Evolutionary conservation across 2,888 invertebrate genomes (phyloP).

Genomic region (Agonopterix subpropinquella): DNA sequence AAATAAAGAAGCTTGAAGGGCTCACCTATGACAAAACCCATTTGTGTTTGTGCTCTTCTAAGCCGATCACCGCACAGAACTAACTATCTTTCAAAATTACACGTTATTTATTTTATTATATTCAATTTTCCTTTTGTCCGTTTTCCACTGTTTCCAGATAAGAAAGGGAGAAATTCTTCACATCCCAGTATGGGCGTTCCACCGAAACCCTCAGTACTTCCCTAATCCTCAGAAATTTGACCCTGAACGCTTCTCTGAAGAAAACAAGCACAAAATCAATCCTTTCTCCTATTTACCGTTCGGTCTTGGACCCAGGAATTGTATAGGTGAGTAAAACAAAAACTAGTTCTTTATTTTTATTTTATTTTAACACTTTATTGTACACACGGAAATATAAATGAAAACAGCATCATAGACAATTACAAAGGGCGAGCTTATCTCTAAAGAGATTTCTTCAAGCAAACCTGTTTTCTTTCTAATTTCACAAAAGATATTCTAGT

Average conservation of each 20-base stretch:
- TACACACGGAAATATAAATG: no score
- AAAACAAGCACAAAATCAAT: slow-evolving; percentile 57
- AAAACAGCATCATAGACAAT: no score
- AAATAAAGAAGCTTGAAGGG: not conserved
- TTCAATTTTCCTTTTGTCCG: not conserved
- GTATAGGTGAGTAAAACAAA: slow-evolving; percentile 63
- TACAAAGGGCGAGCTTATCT: no score
- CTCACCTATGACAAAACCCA: not conserved
- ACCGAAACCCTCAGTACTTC: slow-evolving; percentile 60
- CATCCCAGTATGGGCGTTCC: slow-evolving; percentile 48
- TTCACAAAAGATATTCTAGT: no score
- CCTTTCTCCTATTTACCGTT: slow-evolving; percentile 55
- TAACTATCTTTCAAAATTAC: no score
- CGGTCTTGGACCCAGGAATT: slow-evolving; percentile 73
- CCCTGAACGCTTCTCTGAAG: slow-evolving; percentile 73
- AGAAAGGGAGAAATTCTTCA: slow-evolving; percentile 27
- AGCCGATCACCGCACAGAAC: slow-evolving; percentile 8
- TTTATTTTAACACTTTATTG: no score
- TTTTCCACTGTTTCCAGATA: slow-evolving; percentile 15
- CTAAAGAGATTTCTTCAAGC: no score
- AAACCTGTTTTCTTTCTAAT: not conserved
- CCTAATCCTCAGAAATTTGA: slow-evolving; percentile 70
- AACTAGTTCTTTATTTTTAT: no score
- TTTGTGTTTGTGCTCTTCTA: no score
- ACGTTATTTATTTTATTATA: no score